phyloP scores from a whole-genome alignment of 2,888 invertebrate genomes.

The Miltochrista miniata region DNA sequence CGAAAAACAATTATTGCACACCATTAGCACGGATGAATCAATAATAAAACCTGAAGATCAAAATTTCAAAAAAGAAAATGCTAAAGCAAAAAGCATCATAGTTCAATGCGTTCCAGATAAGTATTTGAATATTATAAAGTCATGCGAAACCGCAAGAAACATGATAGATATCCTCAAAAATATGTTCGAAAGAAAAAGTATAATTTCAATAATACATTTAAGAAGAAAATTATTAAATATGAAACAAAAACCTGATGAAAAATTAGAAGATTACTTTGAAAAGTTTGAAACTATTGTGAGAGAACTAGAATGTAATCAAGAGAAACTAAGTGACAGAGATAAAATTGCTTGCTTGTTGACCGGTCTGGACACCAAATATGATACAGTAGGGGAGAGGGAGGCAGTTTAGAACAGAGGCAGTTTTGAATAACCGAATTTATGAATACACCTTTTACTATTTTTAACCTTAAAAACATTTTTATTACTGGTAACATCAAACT shows the following conservation, averaged over 20 bases:
- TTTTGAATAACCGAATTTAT: too few relatives aligned
- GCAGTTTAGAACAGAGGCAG: too few relatives aligned
- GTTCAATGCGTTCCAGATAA: neutral
- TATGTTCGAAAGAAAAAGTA: neutral
- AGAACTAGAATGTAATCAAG: too few relatives aligned
- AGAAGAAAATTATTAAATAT: neutral
- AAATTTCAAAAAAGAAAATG: neutral
- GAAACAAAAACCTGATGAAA: neutral
- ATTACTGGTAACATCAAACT: too few relatives aligned
- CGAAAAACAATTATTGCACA: neutral
- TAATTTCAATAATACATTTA: neutral
- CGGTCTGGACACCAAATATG: too few relatives aligned
- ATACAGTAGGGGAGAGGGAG: too few relatives aligned
- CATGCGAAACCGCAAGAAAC: neutral
- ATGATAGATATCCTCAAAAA: neutral
- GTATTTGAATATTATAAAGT: neutral
- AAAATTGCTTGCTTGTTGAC: too few relatives aligned
- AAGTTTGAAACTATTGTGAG: neutral
- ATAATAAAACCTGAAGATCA: neutral
- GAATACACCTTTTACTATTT: too few relatives aligned
- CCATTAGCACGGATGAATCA: neutral
- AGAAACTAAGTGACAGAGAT: too few relatives aligned
- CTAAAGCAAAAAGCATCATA: neutral
- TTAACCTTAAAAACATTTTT: too few relatives aligned
- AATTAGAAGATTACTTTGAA: neutral